Evolutionary conservation across 2,797 vertebrate genomes (phyloP).

Genomic region (Pterois miles): DNA sequence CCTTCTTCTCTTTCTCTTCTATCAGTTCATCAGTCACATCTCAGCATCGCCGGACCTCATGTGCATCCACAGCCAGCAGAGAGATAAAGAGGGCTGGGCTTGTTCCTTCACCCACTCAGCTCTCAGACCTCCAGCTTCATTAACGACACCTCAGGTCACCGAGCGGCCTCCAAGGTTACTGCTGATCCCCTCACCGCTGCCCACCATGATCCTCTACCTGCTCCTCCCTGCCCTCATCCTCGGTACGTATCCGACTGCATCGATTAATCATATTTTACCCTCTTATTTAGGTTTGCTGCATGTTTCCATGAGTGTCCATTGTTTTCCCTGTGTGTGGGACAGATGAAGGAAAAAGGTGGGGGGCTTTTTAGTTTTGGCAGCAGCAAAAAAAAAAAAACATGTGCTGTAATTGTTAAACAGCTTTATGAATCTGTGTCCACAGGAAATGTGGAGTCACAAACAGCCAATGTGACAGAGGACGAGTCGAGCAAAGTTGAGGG

Average conservation of each 20-base stretch:
- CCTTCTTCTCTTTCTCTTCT: background rate
- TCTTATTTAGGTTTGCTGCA: background rate
- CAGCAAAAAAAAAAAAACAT: background rate
- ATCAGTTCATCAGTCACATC: background rate
- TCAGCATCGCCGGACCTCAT: background rate
- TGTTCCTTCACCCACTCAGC: constrained; percentile 9
- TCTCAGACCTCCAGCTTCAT: constrained; percentile 12
- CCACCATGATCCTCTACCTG: constrained; percentile 56
- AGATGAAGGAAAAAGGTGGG: background rate
- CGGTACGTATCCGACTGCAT: constrained; percentile 26
- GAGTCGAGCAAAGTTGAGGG: background rate
- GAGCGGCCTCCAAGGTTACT: background rate
- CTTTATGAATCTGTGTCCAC: background rate
- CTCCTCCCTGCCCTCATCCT: constrained; percentile 26
- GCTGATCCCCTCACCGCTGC: background rate
- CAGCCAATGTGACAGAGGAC: constrained; percentile 14
- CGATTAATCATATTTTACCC: background rate
- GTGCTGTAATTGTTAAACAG: background rate
- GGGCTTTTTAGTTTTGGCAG: background rate
- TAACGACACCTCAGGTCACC: constrained; percentile 4
- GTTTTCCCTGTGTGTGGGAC: background rate
- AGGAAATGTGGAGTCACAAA: constrained; percentile 39
- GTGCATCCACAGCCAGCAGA: background rate
- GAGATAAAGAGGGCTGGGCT: constrained; percentile 63
- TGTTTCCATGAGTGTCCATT: constrained; percentile 19